A percentile compares a stretch with the other conserved stretches of the same genome.
Conservation (phyloP, 2,888 invertebrate genomes). For the Tanytarsus gracilentus region DNA sequence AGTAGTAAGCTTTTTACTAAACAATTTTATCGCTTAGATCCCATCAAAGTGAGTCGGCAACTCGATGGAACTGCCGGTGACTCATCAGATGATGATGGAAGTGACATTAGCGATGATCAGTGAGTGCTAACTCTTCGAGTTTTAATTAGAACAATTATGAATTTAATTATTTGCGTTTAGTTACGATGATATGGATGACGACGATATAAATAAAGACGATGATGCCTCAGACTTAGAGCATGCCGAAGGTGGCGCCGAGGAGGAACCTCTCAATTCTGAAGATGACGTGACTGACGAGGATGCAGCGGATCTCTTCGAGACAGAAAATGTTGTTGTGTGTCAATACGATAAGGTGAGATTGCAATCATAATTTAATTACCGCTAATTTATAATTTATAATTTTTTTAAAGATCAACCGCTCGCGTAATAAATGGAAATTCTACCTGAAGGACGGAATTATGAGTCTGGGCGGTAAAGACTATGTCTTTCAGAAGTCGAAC, state of each 20-base stretch:
- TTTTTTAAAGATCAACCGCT: slow-evolving; percentile 75
- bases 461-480: slow-evolving; percentile 97
- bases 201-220: slow-evolving; percentile 47
- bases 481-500: slow-evolving; percentile 96
- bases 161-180: slow-evolving; percentile 32
- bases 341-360: slow-evolving; percentile 89
- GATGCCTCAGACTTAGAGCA: slow-evolving; percentile 52
- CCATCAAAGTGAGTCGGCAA: slow-evolving; percentile 42
- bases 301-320: slow-evolving; percentile 90
- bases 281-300: slow-evolving; percentile 98
- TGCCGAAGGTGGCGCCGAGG: slow-evolving; percentile 58
- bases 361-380: not conserved
- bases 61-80: slow-evolving; percentile 56
- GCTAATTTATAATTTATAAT: slow-evolving; percentile 27
- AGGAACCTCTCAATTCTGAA: slow-evolving; percentile 92
- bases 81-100: slow-evolving; percentile 67
- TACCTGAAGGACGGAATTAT: slow-evolving; percentile 99
- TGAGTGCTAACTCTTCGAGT: slow-evolving; percentile 37
- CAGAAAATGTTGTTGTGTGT: slow-evolving; percentile 98
- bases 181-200: slow-evolving; percentile 69
- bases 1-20: not conserved
- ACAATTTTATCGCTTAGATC: slow-evolving; percentile 37
- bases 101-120: slow-evolving; percentile 65
- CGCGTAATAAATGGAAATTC: slow-evolving; percentile 99
- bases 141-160: not conserved